Conservation (phyloP, 1,140 invertebrate species). For the Drosophila ogumai region DNA sequence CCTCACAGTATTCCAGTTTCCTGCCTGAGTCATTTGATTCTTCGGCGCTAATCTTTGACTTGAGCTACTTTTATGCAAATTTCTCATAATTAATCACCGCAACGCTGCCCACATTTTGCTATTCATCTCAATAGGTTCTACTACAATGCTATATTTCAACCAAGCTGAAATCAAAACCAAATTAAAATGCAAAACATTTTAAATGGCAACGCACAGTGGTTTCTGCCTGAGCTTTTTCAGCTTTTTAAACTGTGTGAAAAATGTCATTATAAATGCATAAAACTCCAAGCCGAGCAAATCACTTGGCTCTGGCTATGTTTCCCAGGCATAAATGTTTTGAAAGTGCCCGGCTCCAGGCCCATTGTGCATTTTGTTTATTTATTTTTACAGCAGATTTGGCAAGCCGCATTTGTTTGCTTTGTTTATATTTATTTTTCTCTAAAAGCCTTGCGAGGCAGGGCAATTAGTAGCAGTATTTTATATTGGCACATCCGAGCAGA, state of each 20-base stretch:
- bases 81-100: slow-evolving; percentile 37
- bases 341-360: slow-evolving; percentile 36
- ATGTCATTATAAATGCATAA: slow-evolving; percentile 70
- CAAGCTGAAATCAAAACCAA: slow-evolving; percentile 28
- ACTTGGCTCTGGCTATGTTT: slow-evolving; percentile 44
- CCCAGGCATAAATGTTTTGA: slow-evolving; percentile 63
- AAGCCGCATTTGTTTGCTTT: slow-evolving; percentile 32
- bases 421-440: slow-evolving; percentile 11
- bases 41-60: slow-evolving; percentile 20
- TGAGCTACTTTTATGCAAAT: slow-evolving; percentile 42
- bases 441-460: slow-evolving; percentile 21
- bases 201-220: slow-evolving; percentile 33
- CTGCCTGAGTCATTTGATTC: slow-evolving; percentile 35
- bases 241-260: slow-evolving; percentile 75
- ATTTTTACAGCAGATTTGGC: slow-evolving; percentile 49
- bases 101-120: slow-evolving; percentile 25
- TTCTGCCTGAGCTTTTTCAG: slow-evolving; percentile 27
- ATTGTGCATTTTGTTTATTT: slow-evolving; percentile 57
- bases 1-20: slow-evolving; percentile 19
- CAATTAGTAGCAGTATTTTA: slow-evolving; percentile 68
- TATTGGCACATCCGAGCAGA: slow-evolving; percentile 57
- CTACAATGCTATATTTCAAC: background rate
- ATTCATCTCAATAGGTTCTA: slow-evolving; percentile 26
- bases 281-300: slow-evolving; percentile 28
- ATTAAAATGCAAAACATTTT: slow-evolving; percentile 71